Evolutionary conservation across 1,140 invertebrate genomes (phyloP).

Genomic region (Hypothenemus hampei): DNA sequence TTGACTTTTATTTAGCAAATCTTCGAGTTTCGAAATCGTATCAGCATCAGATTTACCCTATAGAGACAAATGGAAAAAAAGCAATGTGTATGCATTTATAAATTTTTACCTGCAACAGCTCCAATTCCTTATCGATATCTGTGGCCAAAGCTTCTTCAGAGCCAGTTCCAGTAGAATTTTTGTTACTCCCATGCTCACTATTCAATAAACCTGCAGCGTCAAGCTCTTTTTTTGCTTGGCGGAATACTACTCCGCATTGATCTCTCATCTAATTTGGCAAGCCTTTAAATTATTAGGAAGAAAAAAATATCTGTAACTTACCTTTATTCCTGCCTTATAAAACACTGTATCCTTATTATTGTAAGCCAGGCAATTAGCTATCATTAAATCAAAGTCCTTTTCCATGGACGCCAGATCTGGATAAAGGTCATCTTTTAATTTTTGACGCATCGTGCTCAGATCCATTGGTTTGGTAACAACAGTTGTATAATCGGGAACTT

Average conservation of each 20-base stretch:
- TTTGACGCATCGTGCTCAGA: constrained; percentile 83
- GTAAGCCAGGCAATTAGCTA: constrained; percentile 90
- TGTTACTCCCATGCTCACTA: constrained; percentile 40
- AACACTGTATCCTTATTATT: constrained; percentile 91
- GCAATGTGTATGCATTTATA: not conserved
- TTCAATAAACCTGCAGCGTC: constrained; percentile 56
- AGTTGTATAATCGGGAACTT: constrained; percentile 89
- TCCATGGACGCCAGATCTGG: constrained; percentile 74
- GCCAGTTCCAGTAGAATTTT: constrained; percentile 21
- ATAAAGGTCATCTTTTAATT: constrained; percentile 75
- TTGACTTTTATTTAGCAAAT: constrained; percentile 51
- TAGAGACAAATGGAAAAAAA: not conserved
- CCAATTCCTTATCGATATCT: constrained; percentile 51
- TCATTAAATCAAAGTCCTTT: constrained; percentile 89
- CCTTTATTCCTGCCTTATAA: constrained; percentile 44
- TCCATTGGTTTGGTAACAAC: constrained; percentile 96
- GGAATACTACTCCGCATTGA: constrained; percentile 71
- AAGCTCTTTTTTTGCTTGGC: constrained; percentile 69
- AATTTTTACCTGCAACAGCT: constrained; percentile 42
- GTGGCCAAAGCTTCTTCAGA: constrained; percentile 46
- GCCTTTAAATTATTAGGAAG: no score
- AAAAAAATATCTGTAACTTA: no score
- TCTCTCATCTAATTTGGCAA: constrained; percentile 61
- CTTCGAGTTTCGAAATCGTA: constrained; percentile 51
- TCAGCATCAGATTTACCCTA: constrained; percentile 44